Percentiles rank a stretch among this genome's conserved stretches.
phyloP scores from a whole-genome alignment of 2,113 vertebrate species.

The Cynocephalus volans region DNA sequence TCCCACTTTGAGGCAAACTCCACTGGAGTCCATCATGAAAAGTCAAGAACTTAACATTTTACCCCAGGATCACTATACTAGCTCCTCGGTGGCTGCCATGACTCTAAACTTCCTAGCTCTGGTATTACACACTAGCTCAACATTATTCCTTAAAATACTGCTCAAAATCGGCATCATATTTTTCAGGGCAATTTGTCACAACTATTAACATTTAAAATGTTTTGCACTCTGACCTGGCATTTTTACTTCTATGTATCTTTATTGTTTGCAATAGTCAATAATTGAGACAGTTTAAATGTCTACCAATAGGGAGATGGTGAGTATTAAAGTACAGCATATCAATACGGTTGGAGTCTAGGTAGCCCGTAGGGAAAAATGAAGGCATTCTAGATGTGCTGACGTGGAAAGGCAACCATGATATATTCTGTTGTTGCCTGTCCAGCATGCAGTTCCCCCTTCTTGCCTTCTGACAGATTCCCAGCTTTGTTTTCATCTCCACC shows the following conservation, averaged over 20 bases:
- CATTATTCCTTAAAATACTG: not conserved
- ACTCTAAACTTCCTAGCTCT: not conserved
- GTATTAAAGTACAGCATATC: not conserved
- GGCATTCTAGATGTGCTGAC: not conserved
- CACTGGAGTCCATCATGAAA: not conserved
- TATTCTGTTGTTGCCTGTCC: not conserved
- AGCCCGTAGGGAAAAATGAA: not conserved
- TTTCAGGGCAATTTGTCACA: slow-evolving; percentile 5
- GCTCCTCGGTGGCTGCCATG: not conserved
- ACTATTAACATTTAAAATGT: slow-evolving; percentile 51
- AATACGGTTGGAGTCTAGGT: not conserved
- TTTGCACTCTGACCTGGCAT: slow-evolving; percentile 7
- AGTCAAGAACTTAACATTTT: not conserved
- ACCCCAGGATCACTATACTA: too few species aligned
- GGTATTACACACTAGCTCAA: not conserved
- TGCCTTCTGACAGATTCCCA: not conserved
- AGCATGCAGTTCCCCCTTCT: not conserved
- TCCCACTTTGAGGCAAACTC: not conserved
- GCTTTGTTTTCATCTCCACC: not conserved
- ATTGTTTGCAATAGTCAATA: slow-evolving; percentile 23
- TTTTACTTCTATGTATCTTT: slow-evolving; percentile 35
- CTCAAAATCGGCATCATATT: slow-evolving; percentile 29
- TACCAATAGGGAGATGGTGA: not conserved
- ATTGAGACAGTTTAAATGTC: not conserved
- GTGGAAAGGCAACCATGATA: not conserved